Evolutionary conservation across 2,113 vertebrate genomes (phyloP), one percentile per base, ranked within the genome.

Genomic region (Prochilodus magdalenae): DNA sequence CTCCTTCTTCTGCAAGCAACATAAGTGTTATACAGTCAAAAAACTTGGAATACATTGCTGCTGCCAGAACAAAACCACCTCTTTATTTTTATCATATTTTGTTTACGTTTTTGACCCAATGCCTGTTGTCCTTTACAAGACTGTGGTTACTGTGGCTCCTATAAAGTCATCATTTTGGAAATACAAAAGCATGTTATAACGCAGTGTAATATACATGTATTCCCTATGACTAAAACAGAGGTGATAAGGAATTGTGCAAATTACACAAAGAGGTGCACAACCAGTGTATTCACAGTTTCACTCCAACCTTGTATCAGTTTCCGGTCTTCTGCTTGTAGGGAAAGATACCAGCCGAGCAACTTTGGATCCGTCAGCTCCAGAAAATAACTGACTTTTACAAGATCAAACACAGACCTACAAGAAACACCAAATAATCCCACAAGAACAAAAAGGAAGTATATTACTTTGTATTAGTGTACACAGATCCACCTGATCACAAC

Each of bases 281-380:
- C 13, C 26, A 66, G 0, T 44, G 5, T 49, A 36, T 60, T 47
- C 30, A 49, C 40, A 22, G 27, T 12, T 6, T 24, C 11, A 59
- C 40, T 4, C 81, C 26, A 65, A 92, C 93, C 87, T 70, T 86
- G 86, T 36, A 93, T 91, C 62, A 91, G 24, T n/a, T 40, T 73
- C 26, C 82, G 82, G 81, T 92, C 90, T 5, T 90, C 86, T 0
- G 40, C 22, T 63, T 87, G 49, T 79, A 93, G 80, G 29, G 13
- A 1, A 0, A 88, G 71, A 18, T 91, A 93, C 93, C 93, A 93
- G 14, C 55, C 2, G 47, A 91, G 86, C 74, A 94, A 74, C 75
- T 33, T 88, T 2, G 75, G 71, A 83, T 91, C 91, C 1, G 60
- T 88, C 15, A 93, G 55, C 0, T 85, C 18, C 7, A 93, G 70